These are phyloP conservation scores for Podiceps cristatus DNA, from an alignment of 2,113 vertebrate genomes.

Conservation along the genomic window DNA sequence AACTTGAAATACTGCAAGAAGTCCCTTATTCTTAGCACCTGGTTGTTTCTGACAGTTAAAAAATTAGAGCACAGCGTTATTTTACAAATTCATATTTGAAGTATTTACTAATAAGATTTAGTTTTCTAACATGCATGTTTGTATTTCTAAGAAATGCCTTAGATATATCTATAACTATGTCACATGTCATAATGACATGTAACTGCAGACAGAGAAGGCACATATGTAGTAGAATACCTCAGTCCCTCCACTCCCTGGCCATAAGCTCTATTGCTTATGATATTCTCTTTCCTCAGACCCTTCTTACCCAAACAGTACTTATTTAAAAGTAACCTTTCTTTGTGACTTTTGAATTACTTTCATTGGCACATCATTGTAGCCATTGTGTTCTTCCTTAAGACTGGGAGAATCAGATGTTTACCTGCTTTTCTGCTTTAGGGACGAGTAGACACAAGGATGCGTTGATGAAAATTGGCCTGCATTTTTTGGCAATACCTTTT, in stretches of 20 bases:
- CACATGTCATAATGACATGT: not conserved
- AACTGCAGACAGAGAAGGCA: not conserved
- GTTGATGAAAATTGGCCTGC: not conserved
- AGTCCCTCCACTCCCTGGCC: not conserved
- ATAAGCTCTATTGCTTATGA: not conserved
- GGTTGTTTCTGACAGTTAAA: not conserved
- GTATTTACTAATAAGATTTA: not conserved
- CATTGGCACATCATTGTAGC: not conserved
- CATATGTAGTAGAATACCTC: not conserved
- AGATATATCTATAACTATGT: not conserved
- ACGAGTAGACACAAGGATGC: rapidly evolving
- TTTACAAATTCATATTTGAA: not conserved
- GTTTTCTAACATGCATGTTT: not conserved
- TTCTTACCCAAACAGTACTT: not conserved
- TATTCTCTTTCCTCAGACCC: not conserved
- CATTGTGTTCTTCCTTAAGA: not conserved
- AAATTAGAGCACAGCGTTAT: not conserved
- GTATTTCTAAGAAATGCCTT: not conserved
- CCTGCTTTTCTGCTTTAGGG: not conserved
- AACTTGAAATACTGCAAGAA: not conserved
- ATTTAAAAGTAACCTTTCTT: not conserved
- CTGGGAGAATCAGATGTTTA: not conserved
- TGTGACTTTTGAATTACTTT: not conserved
- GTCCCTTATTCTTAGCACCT: not conserved
- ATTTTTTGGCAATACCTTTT: not conserved